Evolutionary conservation across 2,797 vertebrate genomes (phyloP).

Genomic region (Alectoris magna): DNA sequence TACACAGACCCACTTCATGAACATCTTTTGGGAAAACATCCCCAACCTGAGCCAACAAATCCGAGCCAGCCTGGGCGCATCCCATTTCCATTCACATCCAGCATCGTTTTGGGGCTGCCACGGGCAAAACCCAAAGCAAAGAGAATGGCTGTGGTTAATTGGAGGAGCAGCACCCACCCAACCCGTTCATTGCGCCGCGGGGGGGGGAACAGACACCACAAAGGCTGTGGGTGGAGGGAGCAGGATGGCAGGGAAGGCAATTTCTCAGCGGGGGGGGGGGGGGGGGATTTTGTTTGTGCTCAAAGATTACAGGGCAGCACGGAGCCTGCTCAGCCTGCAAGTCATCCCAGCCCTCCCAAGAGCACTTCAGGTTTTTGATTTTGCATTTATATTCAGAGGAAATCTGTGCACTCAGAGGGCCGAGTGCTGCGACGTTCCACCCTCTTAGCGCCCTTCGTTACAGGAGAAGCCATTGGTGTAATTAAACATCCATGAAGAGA

Average conservation of each 20-base stretch:
- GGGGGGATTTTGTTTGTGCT: neutral
- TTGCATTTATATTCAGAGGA: neutral
- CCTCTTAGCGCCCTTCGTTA: neutral
- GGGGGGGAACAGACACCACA: neutral
- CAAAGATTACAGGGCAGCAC: too few relatives aligned
- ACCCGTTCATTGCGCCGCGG: neutral
- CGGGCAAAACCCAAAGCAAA: neutral
- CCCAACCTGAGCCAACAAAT: neutral
- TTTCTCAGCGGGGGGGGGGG: neutral
- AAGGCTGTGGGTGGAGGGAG: neutral
- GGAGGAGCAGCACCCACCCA: neutral
- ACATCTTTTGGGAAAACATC: too few relatives aligned
- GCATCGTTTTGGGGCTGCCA: rapidly evolving
- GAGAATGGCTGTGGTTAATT: rapidly evolving
- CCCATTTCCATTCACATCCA: neutral
- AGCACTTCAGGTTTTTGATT: neutral
- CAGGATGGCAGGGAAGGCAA: neutral
- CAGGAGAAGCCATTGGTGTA: neutral
- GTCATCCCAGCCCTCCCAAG: rapidly evolving
- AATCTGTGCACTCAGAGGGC: neutral
- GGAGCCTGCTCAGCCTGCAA: too few relatives aligned
- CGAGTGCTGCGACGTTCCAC: neutral
- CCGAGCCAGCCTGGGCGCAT: neutral
- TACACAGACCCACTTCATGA: too few relatives aligned
- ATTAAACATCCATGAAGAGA: neutral